Evolutionary conservation across 2,888 invertebrate genomes (phyloP), one percentile per base, ranked within the genome.

Genomic region (Nyleta sp.): DNA sequence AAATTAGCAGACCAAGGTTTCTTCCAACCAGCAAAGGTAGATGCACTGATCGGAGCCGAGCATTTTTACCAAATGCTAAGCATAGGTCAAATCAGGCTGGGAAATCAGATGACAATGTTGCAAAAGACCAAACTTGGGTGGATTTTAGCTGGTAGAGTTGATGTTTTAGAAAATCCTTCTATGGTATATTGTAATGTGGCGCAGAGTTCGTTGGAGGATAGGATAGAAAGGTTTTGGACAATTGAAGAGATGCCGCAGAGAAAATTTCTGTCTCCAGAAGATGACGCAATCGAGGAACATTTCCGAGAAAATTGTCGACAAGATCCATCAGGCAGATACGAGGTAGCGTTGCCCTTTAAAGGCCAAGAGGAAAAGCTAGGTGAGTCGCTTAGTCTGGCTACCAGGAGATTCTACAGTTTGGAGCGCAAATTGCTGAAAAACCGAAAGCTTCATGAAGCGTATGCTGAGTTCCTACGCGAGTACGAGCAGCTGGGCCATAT

Each of bases 181-280:
- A n/a, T n/a, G n/a, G n/a, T n/a, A n/a, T n/a, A n/a, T n/a, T n/a
- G n/a, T n/a, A n/a, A n/a, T n/a, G n/a, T n/a, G n/a, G n/a, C 67
- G 33, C 10, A 31, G 46, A 46, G 17, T n/a, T 33, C 38, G 17
- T 40, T 73, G 3, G 64, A 64, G 5, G 1, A n/a, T 1, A 48
- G 13, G 8, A 2, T 64, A 1, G 22, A 44, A 4, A 38, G 48
- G 38, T 82, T 85, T 80, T 84, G 82, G 86, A 62, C 81, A 60
- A 48, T 83, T 7, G 84, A 87, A 70, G 83, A 83, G 60, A n/a
- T 80, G 31, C 72, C 80, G 31, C 6, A 31, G n/a, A 57, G 44
- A 18, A 64, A 71, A 20, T 31, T 65, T 22, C 52, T 72, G 13
- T 81, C 83, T 38, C 81, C 84, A 24, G 70, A 79, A 35, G 76